Conservation (phyloP, 2,113 vertebrate genomes). For the Macroglossus sobrinus region DNA sequence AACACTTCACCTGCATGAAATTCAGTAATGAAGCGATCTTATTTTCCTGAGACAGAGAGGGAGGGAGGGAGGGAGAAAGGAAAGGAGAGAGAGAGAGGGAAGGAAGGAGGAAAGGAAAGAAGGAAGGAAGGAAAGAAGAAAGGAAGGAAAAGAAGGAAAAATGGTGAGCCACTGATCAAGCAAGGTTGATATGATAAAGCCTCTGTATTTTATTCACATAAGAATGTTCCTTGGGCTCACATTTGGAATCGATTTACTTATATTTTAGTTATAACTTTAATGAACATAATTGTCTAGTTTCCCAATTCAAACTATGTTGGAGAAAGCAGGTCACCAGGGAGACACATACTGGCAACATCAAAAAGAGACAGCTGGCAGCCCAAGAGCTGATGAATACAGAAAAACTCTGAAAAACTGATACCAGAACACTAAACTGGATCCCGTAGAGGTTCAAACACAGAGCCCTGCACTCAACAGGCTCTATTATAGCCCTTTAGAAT, state of each 20-base stretch:
- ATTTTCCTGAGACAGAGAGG: not conserved
- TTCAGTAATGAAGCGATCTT: not conserved
- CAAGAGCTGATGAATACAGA: conserved; percentile 27
- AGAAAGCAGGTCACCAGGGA: not conserved
- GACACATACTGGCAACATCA: not conserved
- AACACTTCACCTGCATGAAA: not conserved
- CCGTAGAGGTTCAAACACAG: not conserved
- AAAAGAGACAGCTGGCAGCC: conserved; percentile 2
- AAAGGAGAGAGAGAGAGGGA: accelerated
- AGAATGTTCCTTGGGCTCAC: not conserved
- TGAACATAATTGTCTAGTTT: not conserved
- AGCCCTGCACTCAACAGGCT: conserved; percentile 22
- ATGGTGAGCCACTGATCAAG: not conserved
- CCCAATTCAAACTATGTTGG: not conserved
- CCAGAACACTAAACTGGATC: conserved; percentile 15
- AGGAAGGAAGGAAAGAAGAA: not conserved
- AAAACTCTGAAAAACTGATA: conserved; percentile 48
- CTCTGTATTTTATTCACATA: not conserved
- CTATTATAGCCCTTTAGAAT: conserved; percentile 58
- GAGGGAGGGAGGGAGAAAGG: not conserved
- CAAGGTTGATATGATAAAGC: not conserved
- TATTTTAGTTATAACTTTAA: conserved; percentile 55
- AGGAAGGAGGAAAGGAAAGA: no score
- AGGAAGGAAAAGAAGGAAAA: not conserved
- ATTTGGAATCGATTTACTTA: conserved; percentile 24